Conservation (phyloP, 2,888 invertebrate genomes). For the Caradrina clavipalpis region DNA sequence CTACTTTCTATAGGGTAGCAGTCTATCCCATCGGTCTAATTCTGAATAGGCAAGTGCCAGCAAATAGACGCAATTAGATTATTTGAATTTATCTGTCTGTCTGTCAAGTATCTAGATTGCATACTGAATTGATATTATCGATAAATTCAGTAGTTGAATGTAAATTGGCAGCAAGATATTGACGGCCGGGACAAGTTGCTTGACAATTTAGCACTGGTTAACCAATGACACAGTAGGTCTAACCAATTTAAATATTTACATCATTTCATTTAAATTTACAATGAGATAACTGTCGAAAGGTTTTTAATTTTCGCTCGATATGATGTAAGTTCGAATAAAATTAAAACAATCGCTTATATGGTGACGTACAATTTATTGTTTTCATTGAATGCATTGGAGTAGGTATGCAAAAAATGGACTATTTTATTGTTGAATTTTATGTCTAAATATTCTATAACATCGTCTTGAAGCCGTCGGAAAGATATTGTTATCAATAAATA, state of each 20-base stretch:
- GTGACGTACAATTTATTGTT: too few species aligned
- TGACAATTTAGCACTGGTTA: slow-evolving; percentile 14
- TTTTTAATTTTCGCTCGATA: background rate
- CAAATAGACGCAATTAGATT: slow-evolving; percentile 9
- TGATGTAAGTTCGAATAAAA: too few species aligned
- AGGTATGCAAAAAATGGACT: too few species aligned
- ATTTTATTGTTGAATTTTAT: too few species aligned
- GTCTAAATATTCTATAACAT: too few species aligned
- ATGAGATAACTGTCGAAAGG: slow-evolving; percentile 12
- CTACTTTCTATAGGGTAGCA: background rate
- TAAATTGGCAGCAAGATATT: slow-evolving; percentile 61
- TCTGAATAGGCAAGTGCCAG: background rate
- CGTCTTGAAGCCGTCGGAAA: too few species aligned
- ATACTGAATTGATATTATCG: slow-evolving; percentile 35
- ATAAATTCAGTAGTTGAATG: slow-evolving; percentile 60
- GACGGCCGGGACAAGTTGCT: slow-evolving; percentile 30
- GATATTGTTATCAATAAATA: too few species aligned
- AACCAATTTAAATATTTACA: slow-evolving; percentile 41
- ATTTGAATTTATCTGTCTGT: slow-evolving; percentile 22
- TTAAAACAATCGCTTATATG: too few species aligned
- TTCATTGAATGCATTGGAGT: too few species aligned
- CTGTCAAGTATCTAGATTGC: slow-evolving; percentile 23
- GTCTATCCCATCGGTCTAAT: background rate
- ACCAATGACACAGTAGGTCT: slow-evolving; percentile 1
- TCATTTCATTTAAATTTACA: slow-evolving; percentile 26